Evolutionary conservation across 2,797 vertebrate genomes (phyloP), one percentile per base, ranked within the genome.

Genomic region (Gymnodraco acuticeps): DNA sequence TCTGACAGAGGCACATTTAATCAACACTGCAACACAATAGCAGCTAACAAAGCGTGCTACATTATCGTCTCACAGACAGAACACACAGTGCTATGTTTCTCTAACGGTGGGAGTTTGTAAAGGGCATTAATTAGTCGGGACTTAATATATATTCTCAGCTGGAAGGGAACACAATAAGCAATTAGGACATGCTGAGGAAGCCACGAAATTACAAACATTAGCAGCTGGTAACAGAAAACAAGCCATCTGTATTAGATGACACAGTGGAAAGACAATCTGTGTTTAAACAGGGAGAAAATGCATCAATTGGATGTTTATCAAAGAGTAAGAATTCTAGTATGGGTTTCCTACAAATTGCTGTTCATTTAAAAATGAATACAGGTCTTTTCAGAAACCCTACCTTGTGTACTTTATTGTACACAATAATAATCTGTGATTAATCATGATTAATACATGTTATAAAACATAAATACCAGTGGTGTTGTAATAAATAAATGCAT

Each of bases 61-160:
- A 58, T 52, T 15, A 52, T 59, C 45, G 33, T 27, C 66, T 47
- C 10, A 4, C 46, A 67, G 51, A 64, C 63, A n/a, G 16, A n/a
- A n/a, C n/a, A n/a, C n/a, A n/a, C n/a, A n/a, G n/a, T n/a, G n/a
- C n/a, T n/a, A n/a, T n/a, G n/a, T n/a, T n/a, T n/a, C n/a, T n/a
- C 51, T 17, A 61, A 47, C 77, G 56, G 77, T 31, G 41, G 81
- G 82, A 73, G 73, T 46, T 55, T 53, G 68, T 68, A 63, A 59
- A 75, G 59, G 84, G 54, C 67, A 47, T 73, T 86, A 90, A 91
- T 92, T 92, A 92, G 78, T 3, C 3, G 55, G 63, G 79, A 77
- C 70, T 85, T 85, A 81, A 84, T 86, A 84, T 88, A 62, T 68
- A 62, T 76, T 69, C 82, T 82, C 83, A 82, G 84, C 80, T 81